phyloP scores from a whole-genome alignment of 2,797 vertebrate species.

The Ibycter americanus region DNA sequence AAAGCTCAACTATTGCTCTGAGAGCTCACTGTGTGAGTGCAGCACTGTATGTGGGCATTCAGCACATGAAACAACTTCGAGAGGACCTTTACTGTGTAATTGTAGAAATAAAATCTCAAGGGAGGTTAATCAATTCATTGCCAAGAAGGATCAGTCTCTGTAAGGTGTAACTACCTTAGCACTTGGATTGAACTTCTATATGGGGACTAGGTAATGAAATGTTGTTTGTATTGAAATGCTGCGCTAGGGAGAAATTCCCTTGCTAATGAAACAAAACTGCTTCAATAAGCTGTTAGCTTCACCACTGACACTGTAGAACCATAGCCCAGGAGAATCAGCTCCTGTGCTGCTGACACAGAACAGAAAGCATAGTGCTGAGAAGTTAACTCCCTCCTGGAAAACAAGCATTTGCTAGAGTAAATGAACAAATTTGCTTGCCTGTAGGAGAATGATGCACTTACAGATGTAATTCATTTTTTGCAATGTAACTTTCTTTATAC shows the following conservation, averaged over 20 bases:
- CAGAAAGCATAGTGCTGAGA: background rate
- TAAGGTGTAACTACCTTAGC: slow-evolving; percentile 23
- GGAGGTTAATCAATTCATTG: background rate
- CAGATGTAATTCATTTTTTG: background rate
- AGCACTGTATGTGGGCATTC: background rate
- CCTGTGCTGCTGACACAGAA: background rate
- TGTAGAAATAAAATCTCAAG: background rate
- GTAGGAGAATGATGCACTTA: background rate
- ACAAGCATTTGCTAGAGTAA: background rate
- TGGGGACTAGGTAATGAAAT: slow-evolving; percentile 14
- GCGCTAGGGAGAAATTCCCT: slow-evolving; percentile 43
- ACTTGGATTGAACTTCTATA: background rate
- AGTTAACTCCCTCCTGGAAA: slow-evolving; percentile 26
- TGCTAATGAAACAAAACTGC: slow-evolving; percentile 48
- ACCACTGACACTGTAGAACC: background rate
- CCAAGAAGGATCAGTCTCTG: background rate
- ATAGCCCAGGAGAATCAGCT: background rate
- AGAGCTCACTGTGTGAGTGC: background rate
- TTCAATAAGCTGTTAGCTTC: slow-evolving; percentile 25
- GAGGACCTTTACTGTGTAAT: background rate
- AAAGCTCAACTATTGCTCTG: background rate
- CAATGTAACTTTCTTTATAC: background rate
- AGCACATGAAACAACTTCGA: background rate
- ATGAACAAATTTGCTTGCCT: background rate
- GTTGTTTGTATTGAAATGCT: slow-evolving; percentile 17